Conservation (phyloP, 2,888 invertebrate genomes). For the Ichneumoninae sp. region DNA sequence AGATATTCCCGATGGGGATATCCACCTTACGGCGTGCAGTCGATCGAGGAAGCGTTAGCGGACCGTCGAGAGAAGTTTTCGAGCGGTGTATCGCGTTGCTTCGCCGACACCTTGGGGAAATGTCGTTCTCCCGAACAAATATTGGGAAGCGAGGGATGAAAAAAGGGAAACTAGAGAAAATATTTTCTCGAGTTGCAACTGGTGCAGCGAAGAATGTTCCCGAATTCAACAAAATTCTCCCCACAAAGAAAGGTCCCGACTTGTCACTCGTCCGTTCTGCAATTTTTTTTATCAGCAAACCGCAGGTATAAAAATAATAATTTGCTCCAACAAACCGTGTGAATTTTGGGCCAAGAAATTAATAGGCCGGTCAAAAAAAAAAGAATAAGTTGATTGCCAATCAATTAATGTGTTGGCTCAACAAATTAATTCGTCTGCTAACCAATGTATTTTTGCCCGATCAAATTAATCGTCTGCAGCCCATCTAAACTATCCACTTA, state of each 20-base stretch:
- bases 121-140: conserved; percentile 38
- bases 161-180: neutral
- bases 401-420: neutral
- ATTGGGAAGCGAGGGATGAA: conserved; percentile 16
- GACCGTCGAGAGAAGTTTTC: conserved; percentile 49
- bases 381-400: neutral
- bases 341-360: neutral
- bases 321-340: no score
- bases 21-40: conserved; percentile 11
- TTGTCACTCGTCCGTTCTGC: neutral
- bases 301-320: no score
- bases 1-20: conserved; percentile 37
- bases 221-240: neutral
- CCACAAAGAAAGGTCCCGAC: neutral
- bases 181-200: conserved; percentile 9
- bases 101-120: conserved; percentile 51
- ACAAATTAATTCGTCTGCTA: no score
- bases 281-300: neutral
- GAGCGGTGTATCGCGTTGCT: conserved; percentile 40
- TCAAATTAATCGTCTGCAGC: no score
- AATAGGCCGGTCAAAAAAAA: neutral
- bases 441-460: no score
- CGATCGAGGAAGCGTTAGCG: conserved; percentile 47
- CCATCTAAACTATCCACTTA: no score
- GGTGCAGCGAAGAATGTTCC: no score